Evolutionary conservation across 2,888 invertebrate genomes (phyloP), one percentile per base, ranked within the genome.

Genomic region (Lathronympha strigana): DNA sequence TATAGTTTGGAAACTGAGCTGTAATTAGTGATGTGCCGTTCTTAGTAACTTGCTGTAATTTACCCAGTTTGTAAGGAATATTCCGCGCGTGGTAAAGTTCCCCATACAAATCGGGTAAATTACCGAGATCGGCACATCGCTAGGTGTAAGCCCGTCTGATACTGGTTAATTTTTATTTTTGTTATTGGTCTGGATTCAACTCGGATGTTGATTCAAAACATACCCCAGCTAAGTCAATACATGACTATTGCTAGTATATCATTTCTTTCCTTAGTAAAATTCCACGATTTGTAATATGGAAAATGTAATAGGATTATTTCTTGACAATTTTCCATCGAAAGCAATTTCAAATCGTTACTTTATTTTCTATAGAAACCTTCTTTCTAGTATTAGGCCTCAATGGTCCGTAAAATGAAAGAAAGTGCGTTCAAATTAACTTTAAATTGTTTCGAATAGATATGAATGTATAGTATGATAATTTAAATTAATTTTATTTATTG

Each of bases 401-500:
- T 51, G 51, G 45, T 33, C 58, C 64, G 49, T 53, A 23, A 58
- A 64, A 64, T 47, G 11, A 38, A 45, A 36, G 43, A 63, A 57
- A 50, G 58, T 43, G 33, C 50, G 55, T 38, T 47, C 2, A 33
- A 51, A 51, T 43, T 8, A 28, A 23, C 23, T 17, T 36, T 19
- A 15, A 47, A 60, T 45, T 25, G 17, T 28, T 58, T 33, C 25
- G 25, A 31, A 45, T 57, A 51, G 51, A 45, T 51, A 36, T 45
- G 45, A 23, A 43, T 40, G 36, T 58, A 36, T 53, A 53, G 53
- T 53, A 45, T 58, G 33, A 36, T 51, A 45, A 51, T 36, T 49
- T 51, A 53, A 53, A 28, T 38, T 45, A 36, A 45, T 64, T 64
- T 60, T 64, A 64, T 60, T 64, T 64, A 60, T 45, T 64, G 64